phyloP scores from a whole-genome alignment of 2,797 vertebrate genomes.

The Macropodus opercularis region DNA sequence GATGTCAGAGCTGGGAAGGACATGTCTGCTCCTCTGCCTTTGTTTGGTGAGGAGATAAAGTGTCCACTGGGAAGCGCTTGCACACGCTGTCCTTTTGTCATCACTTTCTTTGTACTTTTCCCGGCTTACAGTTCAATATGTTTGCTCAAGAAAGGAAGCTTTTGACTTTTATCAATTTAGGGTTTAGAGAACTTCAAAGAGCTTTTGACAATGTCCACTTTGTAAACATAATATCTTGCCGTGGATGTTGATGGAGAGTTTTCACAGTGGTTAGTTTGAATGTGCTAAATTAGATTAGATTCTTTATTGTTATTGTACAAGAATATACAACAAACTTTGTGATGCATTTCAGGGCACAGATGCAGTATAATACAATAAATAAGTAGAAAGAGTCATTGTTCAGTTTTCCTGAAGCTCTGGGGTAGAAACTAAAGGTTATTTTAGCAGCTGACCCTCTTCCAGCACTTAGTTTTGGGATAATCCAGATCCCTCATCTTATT shows the following conservation, averaged over 20 bases:
- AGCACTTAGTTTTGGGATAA: too few species aligned
- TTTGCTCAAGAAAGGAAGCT: slow-evolving; percentile 28
- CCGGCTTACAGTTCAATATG: slow-evolving; percentile 14
- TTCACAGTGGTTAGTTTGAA: too few species aligned
- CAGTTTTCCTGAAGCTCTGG: too few species aligned
- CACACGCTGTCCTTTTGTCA: slow-evolving; percentile 7
- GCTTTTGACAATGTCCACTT: slow-evolving; percentile 3
- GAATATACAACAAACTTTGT: too few species aligned
- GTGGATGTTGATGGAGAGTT: not conserved
- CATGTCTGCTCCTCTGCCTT: slow-evolving; percentile 17
- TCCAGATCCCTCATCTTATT: too few species aligned
- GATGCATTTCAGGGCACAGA: too few species aligned
- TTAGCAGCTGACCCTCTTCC: too few species aligned
- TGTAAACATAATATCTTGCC: not conserved
- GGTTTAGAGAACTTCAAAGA: slow-evolving; percentile 3
- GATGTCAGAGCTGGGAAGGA: slow-evolving; percentile 17
- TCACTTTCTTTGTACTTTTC: slow-evolving; percentile 25
- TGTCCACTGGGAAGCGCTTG: slow-evolving; percentile 21
- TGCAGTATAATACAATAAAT: too few species aligned
- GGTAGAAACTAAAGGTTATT: too few species aligned
- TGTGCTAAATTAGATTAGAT: too few species aligned
- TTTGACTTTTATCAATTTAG: slow-evolving; percentile 6
- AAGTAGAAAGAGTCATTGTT: too few species aligned
- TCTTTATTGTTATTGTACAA: too few species aligned
- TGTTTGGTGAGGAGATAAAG: slow-evolving; percentile 24